Evolutionary conservation across 2,113 vertebrate species (phyloP).

Genomic region (Ovibos moschatus): DNA sequence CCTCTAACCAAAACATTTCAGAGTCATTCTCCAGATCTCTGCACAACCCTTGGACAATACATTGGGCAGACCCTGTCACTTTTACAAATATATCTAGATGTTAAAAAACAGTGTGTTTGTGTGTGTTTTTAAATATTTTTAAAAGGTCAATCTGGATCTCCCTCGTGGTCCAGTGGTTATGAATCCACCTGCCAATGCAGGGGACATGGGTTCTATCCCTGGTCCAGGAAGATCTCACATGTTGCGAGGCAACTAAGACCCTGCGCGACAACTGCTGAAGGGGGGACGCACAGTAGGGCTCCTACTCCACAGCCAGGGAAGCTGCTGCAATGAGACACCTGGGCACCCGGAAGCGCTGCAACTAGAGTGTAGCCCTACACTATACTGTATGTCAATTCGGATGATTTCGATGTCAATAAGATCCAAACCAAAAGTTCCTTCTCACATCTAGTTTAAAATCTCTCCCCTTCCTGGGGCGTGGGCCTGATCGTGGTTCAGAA

Average conservation of each 20-base stretch:
- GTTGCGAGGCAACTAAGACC: background rate
- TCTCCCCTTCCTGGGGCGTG: background rate
- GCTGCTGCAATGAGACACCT: background rate
- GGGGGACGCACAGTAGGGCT: background rate
- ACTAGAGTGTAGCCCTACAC: background rate
- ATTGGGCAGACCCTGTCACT: background rate
- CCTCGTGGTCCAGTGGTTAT: background rate
- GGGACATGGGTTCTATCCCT: background rate
- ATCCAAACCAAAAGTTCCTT: slow-evolving; percentile 2
- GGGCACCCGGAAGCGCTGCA: background rate
- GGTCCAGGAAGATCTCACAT: background rate
- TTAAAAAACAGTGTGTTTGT: background rate
- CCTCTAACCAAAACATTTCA: background rate
- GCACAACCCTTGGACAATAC: background rate
- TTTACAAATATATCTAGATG: background rate
- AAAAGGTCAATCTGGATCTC: background rate
- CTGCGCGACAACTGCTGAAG: background rate
- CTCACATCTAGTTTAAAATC: background rate
- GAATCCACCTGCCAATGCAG: background rate
- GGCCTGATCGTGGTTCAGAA: background rate
- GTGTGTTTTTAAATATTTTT: background rate
- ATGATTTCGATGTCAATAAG: background rate
- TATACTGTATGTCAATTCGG: background rate
- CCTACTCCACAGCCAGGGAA: background rate
- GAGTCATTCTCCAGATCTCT: background rate